Evolutionary conservation across 1,140 invertebrate species (phyloP), one percentile per base, ranked within the genome.

Genomic region (Chrysopa pallens): DNA sequence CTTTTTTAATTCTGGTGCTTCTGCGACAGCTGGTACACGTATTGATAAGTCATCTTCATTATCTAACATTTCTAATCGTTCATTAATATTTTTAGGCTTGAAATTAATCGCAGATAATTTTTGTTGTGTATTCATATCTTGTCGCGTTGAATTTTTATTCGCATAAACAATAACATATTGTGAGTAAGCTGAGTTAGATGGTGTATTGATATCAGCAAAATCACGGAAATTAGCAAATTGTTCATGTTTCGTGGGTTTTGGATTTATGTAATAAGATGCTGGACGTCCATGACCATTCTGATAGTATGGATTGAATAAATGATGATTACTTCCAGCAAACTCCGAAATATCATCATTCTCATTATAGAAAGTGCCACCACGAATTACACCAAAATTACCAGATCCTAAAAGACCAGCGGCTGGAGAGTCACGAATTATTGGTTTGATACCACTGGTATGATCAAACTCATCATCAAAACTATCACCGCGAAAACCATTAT

Each of bases 171-270:
- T 78, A 14, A 84, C 80, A 43, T 78, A 75, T 48, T 87, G 78
- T 0, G 84, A 87, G 55, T 79, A 87, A 6, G 80, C 80, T 1
- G 81, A 73, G 53, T 83, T 81, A 0, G 80, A 73, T 8, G 81
- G 82, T 6, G 80, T 76, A 35, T 84, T 87, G 23, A 88, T 86
- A 50, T 89, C 85, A 1, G 85, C 84, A 52, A 89, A 89, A 52
- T 89, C 85, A 46, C 82, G 71, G 63, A 89, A 89, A 53, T 88
- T 86, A 4, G 83, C 81, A 51, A 89, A 89, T 52, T 83, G 81
- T 50, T 84, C 77, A 31, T 74, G 73, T 46, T 70, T 71, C 44
- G 69, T 66, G 0, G 73, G 73, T 52, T 71, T 60, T 7, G 68
- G 67, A 41, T 71, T 72, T n/a, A 58, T 69, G n/a, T 73, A 67